phyloP scores from a whole-genome alignment of 2,797 vertebrate species.

The Arremon brunneinucha region DNA sequence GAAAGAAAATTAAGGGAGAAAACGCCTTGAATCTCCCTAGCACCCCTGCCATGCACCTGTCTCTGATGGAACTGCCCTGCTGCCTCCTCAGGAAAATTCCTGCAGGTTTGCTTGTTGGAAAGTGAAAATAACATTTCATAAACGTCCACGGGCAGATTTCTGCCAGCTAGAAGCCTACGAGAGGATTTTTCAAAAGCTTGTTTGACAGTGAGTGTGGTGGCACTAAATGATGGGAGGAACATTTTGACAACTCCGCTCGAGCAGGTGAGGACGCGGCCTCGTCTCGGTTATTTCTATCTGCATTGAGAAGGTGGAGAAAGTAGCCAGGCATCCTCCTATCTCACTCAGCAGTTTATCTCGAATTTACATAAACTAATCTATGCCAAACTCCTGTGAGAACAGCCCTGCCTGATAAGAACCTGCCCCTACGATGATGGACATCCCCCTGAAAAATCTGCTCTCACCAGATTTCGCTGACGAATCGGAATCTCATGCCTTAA shows the following conservation, averaged over 20 bases:
- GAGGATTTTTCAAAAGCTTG: not conserved
- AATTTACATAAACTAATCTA: not conserved
- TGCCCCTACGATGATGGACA: not conserved
- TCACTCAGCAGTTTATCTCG: not conserved
- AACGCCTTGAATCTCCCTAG: rapidly evolving
- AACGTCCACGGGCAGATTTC: not conserved
- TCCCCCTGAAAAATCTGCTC: not conserved
- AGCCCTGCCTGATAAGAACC: constrained; percentile 6
- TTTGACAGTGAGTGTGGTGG: not conserved
- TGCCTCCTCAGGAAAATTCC: constrained; percentile 24
- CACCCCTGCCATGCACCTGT: not conserved
- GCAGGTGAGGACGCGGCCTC: not conserved
- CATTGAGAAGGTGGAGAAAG: not conserved
- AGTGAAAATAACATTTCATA: constrained; percentile 9
- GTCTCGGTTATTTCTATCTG: not conserved
- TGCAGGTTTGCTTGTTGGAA: not conserved
- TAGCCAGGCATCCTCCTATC: not conserved
- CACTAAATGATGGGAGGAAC: not conserved
- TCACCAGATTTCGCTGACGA: not conserved
- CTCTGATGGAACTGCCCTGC: not conserved
- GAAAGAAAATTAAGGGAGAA: not conserved
- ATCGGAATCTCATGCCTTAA: constrained; percentile 8
- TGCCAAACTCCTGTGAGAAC: not conserved
- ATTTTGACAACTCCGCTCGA: not conserved
- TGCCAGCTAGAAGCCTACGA: not conserved